phyloP scores from a whole-genome alignment of 2,797 vertebrate genomes.

The Pantherophis alleghaniensis region DNA sequence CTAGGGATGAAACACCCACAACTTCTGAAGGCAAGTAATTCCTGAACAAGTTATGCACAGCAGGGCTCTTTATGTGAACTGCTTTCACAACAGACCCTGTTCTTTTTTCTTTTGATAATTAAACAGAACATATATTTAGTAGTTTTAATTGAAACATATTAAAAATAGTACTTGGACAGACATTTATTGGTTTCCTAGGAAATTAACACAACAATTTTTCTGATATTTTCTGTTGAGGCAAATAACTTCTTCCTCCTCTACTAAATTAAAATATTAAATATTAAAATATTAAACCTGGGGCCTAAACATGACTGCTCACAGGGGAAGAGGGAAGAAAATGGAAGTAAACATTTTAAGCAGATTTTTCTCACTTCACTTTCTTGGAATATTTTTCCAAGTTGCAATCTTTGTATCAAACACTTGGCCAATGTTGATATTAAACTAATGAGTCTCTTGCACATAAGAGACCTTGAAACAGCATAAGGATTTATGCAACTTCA shows the following conservation, averaged over 20 bases:
- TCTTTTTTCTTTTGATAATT: background rate
- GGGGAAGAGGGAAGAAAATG: background rate
- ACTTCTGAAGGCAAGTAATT: background rate
- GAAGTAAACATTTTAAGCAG: conserved; percentile 29
- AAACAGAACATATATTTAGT: background rate
- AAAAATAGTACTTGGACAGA: background rate
- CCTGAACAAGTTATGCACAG: background rate
- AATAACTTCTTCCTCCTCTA: background rate
- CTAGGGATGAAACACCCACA: background rate
- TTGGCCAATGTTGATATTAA: conserved; percentile 47
- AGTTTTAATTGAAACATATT: background rate
- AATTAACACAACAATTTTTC: background rate
- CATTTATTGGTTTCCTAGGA: background rate
- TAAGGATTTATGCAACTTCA: conserved; percentile 66
- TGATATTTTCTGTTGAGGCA: background rate
- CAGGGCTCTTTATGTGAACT: background rate
- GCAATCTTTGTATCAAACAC: conserved; percentile 30
- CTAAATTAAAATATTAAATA: conserved; percentile 15
- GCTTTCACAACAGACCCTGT: background rate
- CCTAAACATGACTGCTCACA: background rate
- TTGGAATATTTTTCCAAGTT: conserved; percentile 22
- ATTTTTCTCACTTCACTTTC: conserved; percentile 11
- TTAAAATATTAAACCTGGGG: conserved; percentile 20
- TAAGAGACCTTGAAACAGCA: conserved; percentile 67
- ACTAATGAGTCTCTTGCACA: conserved; percentile 66